Base-by-base conservation (phyloP, 2,113 vertebrate species). In the Hippocampus guttulatus region DNA sequence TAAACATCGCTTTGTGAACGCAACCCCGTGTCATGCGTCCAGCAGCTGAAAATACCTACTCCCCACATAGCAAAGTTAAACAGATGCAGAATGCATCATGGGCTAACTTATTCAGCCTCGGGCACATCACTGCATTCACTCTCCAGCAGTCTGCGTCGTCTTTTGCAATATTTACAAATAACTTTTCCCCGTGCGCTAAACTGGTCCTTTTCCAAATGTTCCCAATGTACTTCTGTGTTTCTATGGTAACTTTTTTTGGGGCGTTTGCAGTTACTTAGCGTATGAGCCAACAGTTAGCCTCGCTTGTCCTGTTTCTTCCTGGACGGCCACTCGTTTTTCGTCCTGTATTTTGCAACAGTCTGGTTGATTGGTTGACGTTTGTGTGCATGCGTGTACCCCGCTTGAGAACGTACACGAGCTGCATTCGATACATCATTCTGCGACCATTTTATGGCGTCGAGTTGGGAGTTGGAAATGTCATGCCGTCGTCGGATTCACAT, bases 381-480 rank as follows among this genome's bases (percentile, higher is more conserved):
- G 58, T 18, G 14, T 8, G 27, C 4, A 18, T 14, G 43, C 8
- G 12, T 11, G 33, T 33, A 33, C 5, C 60, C 1, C 38, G 9
- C 21, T 64, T 64, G 5, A 43, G 21, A 27, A 45, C 18, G 2
- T 23, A 15, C 18, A 15, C 2, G 1, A 54, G 15, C 15, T 25
- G 33, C 14, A 27, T 40, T 3, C 7, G 47, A 41, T 8, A 10
- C 58, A 52, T 64, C 3, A 45, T 45, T 25, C 41, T 27, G 64
- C 41, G 47, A 5, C n/a, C 64, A 27, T 65, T 27, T 65, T 47
- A 16, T 45, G 6, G 15, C 16, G 58, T 61, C 5, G 30, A 20
- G 27, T 38, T 64, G n/a, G 33, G 41, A 45, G 63, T 64, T 7
- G 40, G 23, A 65, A 65, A 65, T 65, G 64, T 65, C 64, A 65